Evolutionary conservation across 2,888 invertebrate genomes (phyloP).

Genomic region (Tetanocera ferruginea): DNA sequence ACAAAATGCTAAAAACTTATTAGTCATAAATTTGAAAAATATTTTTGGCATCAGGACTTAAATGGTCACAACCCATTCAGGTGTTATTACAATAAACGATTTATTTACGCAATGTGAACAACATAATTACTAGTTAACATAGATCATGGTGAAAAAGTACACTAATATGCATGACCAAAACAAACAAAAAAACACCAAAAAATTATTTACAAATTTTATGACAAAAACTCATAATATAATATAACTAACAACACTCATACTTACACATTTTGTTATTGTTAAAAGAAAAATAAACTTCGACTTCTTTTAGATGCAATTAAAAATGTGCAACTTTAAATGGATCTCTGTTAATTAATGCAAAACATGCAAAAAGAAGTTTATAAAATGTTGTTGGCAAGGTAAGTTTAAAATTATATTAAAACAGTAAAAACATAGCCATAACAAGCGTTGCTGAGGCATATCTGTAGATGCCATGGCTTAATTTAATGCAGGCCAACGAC

Average conservation of each 20-base stretch:
- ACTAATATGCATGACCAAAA: neutral
- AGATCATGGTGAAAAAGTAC: neutral
- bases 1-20: neutral
- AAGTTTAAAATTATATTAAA: neutral
- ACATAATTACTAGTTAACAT: no score
- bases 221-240: neutral
- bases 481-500: neutral
- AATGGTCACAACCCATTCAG: neutral
- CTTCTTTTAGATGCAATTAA: neutral
- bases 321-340: neutral
- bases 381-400: neutral
- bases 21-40: neutral
- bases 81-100: no score
- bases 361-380: neutral
- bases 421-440: neutral
- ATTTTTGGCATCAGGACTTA: neutral
- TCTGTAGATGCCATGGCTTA: constrained; percentile 1
- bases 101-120: no score
- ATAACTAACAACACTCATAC: neutral
- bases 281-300: neutral
- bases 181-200: neutral
- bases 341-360: neutral
- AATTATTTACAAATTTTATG: neutral
- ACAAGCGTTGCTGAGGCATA: neutral
- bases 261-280: neutral